Percentiles rank a stretch among this genome's conserved stretches.
Conservation (phyloP, 1,140 invertebrate species). For the Luehdorfia chinensis region DNA sequence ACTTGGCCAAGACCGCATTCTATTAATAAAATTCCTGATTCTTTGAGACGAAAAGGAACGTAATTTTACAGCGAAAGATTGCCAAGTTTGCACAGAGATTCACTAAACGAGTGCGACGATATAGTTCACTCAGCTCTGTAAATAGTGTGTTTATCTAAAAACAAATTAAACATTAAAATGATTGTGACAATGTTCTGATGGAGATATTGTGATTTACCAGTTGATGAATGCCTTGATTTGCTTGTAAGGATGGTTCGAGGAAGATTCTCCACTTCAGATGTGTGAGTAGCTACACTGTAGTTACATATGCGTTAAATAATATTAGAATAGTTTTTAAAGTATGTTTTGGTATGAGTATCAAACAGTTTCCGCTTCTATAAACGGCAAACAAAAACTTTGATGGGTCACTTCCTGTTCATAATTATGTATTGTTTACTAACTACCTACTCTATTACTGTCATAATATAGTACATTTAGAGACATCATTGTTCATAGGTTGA, state of each 20-base stretch:
- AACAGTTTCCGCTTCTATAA: conserved; percentile 5
- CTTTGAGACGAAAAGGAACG: conserved; percentile 48
- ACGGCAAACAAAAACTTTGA: not conserved
- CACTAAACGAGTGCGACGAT: conserved; percentile 34
- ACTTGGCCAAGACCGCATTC: conserved; percentile 37
- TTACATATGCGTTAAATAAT: not conserved
- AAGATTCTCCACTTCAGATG: conserved; percentile 63
- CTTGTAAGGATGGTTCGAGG: conserved; percentile 58
- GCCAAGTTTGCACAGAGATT: conserved; percentile 62
- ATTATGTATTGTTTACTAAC: conserved; percentile 5
- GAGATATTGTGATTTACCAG: not conserved
- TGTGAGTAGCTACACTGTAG: conserved; percentile 41
- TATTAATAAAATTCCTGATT: conserved; percentile 51
- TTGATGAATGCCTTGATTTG: conserved; percentile 4
- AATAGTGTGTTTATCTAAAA: conserved; percentile 45
- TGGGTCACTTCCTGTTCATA: conserved; percentile 12
- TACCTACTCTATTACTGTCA: not conserved
- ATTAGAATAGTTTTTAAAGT: not conserved
- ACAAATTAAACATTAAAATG: conserved; percentile 26
- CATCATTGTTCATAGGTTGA: not conserved
- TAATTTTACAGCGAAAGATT: conserved; percentile 43
- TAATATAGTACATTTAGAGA: not conserved
- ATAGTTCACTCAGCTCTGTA: conserved; percentile 39
- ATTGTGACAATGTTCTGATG: not conserved
- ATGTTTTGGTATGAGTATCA: conserved; percentile 6